Evolutionary conservation across 2,888 invertebrate species (phyloP), one percentile per base, ranked within the genome.

Genomic region (Drosophila prostipennis): DNA sequence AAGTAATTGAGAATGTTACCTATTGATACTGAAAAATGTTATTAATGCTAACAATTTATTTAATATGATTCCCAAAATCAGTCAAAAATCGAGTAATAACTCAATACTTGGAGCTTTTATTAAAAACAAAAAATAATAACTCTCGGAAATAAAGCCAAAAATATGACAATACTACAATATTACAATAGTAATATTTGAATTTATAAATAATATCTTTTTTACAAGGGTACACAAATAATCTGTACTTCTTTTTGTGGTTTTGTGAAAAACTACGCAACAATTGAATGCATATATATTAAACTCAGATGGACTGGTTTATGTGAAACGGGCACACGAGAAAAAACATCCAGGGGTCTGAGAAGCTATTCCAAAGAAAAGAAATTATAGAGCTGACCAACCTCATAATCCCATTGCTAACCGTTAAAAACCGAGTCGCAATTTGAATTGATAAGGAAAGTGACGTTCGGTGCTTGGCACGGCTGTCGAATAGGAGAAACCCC

Each of bases 391-490:
- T 32, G 32, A 34, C 14, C 70, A 67, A 48, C 56, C 56, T 56
- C 70, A 42, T 53, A 46, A 68, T 39, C 39, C 37, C 29, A 45
- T 46, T 61, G 68, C 37, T 43, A 68, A 68, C 69, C 64, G 69
- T 45, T 68, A 32, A 43, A 64, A 63, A 45, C 36, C 32, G 19
- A 45, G 45, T 53, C 69, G 64, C 45, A 68, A 26, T 54, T 39
- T 16, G 8, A 51, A 36, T 29, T 67, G 81, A 81, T 85, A 85
- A 87, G 80, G 51, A 80, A 76, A 79, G 82, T 69, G 70, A 75
- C 75, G 72, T 54, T 51, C 74, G 49, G 86, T 81, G 86, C 81
- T 73, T 77, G 88, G 81, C 77, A 81, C 80, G 71, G 34, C 56
- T 46, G 45, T 29, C 39, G 16, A 10, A 34, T 61, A 61, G 61